Percentiles rank a stretch among this genome's conserved stretches.
Conservation (phyloP, 2,113 vertebrate genomes). For the Stictonetta naevosa region DNA sequence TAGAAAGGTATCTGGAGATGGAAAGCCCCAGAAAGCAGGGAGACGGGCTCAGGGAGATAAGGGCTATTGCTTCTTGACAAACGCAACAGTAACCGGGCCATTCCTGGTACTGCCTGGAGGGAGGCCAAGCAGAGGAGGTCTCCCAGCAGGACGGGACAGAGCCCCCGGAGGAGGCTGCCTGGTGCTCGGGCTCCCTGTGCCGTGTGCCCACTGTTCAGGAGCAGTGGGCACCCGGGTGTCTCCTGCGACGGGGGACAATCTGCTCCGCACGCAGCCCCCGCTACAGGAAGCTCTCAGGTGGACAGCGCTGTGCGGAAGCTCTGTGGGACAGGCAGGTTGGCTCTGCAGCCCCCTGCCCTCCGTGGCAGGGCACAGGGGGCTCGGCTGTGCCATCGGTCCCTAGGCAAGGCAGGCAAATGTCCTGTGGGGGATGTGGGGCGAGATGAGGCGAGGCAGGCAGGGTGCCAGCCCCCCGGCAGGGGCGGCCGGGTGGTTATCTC, state of each 20-base stretch:
- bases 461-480: slow-evolving; percentile 11
- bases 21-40: slow-evolving; percentile 44
- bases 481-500: slow-evolving; percentile 41
- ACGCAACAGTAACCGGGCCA: slow-evolving; percentile 42
- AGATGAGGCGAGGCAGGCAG: slow-evolving; percentile 29
- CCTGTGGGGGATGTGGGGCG: not conserved
- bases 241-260: not conserved
- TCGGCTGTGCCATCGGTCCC: accelerated
- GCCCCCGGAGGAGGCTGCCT: not conserved
- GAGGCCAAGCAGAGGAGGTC: not conserved
- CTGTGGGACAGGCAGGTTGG: accelerated
- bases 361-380: accelerated
- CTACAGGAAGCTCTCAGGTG: accelerated
- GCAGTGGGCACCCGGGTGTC: not conserved
- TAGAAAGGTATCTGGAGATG: slow-evolving; percentile 70
- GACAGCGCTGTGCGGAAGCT: not conserved
- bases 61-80: slow-evolving; percentile 52
- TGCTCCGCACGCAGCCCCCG: accelerated
- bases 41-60: slow-evolving; percentile 67
- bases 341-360: accelerated
- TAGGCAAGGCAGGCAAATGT: not conserved
- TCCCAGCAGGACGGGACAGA: not conserved
- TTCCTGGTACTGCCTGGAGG: slow-evolving; percentile 60
- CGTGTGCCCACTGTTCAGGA: accelerated
- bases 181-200: accelerated